Base-by-base conservation (phyloP, 2,888 invertebrate species). In the Lymantria monacha region DNA sequence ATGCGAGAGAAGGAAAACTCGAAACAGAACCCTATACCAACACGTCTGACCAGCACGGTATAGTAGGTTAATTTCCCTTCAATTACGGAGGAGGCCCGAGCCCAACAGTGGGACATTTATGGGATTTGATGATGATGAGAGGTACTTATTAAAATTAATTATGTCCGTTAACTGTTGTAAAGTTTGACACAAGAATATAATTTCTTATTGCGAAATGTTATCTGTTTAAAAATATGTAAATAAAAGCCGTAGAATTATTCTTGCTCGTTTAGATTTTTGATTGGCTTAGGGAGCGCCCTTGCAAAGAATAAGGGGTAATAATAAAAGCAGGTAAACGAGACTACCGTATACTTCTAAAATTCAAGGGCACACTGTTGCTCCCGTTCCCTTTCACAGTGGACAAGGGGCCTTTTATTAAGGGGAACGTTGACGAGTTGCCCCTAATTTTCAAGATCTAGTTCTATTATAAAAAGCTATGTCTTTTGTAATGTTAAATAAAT, bases 311-410 rank as follows among this genome's bases (percentile, higher is more conserved):
- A 45, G 52, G 46, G 43, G 42, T 49, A 53, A 46, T 44, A 46
- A 47, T 50, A 49, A 50, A 52, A 54, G 59, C 54, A 52, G 52
- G 52, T 57, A 51, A 46, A 38, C 38, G 38, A 38, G 38, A 12
- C 38, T n/a, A 38, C 22, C n/a, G 33, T 36, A 43, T 14, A 38
- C 37, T 14, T 37, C 37, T 38, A 31, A 49, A 45, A 49, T 40
- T 44, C 40, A 44, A 49, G 48, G 48, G 30, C 38, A 44, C 44
- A 31, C 30, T 33, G 33, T 33, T 40, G 33, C 44, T 33, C 33
- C 10, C 33, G 33, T 33, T 44, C 41, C 41, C 44, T 40, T 49
- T 49, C 22, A 40, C 33, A 30, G 13, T 46, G 13, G 14, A 11
- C 22, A 37, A 41, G 38, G 31, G 42, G 33, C 46, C 42, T 45